Percentiles rank a stretch among this genome's conserved stretches.
These are phyloP conservation scores for Periophthalmus modestus DNA, from an alignment of 2,113 vertebrate species.

Conservation along the genomic window DNA sequence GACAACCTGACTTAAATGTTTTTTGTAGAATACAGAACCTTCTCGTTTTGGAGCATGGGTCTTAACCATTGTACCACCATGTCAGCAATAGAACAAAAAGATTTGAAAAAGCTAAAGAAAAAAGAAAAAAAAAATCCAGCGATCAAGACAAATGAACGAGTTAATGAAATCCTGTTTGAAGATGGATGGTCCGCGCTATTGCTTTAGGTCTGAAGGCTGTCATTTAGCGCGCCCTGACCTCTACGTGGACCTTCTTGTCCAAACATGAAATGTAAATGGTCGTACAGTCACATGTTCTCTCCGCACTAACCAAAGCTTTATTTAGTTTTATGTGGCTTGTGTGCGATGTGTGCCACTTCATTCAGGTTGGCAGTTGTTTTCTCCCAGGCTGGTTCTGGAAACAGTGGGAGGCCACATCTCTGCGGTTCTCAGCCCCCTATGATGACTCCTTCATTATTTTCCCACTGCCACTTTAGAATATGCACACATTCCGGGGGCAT, in stretches of 20 bases:
- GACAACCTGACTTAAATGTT: too few relatives aligned
- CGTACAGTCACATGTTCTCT: slow-evolving; percentile 5
- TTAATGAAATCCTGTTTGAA: background rate
- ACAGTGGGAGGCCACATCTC: slow-evolving; percentile 48
- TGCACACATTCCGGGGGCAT: slow-evolving; percentile 62
- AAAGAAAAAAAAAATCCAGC: too few relatives aligned
- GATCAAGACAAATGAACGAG: background rate
- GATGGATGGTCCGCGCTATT: background rate
- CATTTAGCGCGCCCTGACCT: slow-evolving; percentile 19
- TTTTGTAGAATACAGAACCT: background rate
- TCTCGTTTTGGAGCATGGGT: background rate
- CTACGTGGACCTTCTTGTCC: slow-evolving; percentile 18
- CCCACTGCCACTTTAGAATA: slow-evolving; percentile 52
- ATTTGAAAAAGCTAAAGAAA: too few relatives aligned
- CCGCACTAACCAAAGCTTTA: slow-evolving; percentile 21
- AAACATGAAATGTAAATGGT: slow-evolving; percentile 19
- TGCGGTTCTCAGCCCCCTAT: slow-evolving; percentile 64
- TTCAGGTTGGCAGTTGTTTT: slow-evolving; percentile 40
- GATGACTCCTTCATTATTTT: slow-evolving; percentile 67
- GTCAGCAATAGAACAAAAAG: too few relatives aligned
- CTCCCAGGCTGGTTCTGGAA: slow-evolving; percentile 31
- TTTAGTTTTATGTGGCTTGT: slow-evolving; percentile 13
- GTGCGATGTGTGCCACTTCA: slow-evolving; percentile 6
- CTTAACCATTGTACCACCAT: background rate
- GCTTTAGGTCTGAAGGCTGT: background rate